Evolutionary conservation across 2,113 vertebrate species (phyloP), one percentile per base, ranked within the genome.

Genomic region (Xiphorhynchus elegans): DNA sequence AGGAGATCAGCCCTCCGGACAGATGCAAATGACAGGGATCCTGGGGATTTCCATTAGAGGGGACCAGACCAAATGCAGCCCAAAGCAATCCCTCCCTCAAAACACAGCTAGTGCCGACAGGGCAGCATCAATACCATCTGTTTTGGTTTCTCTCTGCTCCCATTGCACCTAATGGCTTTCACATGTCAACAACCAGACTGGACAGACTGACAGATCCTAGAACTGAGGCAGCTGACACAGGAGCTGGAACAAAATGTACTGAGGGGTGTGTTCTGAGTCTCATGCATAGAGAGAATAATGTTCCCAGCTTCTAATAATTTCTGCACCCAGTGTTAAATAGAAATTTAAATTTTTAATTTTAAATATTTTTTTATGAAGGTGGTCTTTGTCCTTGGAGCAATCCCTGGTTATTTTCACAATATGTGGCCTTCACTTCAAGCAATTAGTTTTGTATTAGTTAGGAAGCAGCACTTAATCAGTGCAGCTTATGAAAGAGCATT

Each of bases 171-270:
- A 53, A 52, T 0, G 1, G 7, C 26, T 73, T 58, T 52, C 53
- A 56, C 50, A 5, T 25, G 11, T 29, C 0, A 0, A 17, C 42
- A 68, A 8, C 37, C 69, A 62, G 37, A 21, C 8, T 17, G 31
- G 78, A n/a, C 13, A 18, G 11, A 10, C 58, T 76, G n/a, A 62
- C 63, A 39, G 24, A 56, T 4, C 47, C 26, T 28, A 13, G 35
- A 28, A 50, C 46, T 21, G 35, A 10, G 50, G 35, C 26, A 85
- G 31, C 44, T 73, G 59, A 13, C 24, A 37, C 49, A 50, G 37
- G 17, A 73, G 50, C 44, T 68, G 62, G 37, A 88, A 6, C 15
- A 42, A 4, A 11, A 18, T 17, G 24, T 33, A 40, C 33, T 19
- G 35, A 68, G 10, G 73, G 11, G 9, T 5, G 14, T 0, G 1